Base-by-base conservation (phyloP, 2,888 invertebrate species). In the Tuta absoluta region DNA sequence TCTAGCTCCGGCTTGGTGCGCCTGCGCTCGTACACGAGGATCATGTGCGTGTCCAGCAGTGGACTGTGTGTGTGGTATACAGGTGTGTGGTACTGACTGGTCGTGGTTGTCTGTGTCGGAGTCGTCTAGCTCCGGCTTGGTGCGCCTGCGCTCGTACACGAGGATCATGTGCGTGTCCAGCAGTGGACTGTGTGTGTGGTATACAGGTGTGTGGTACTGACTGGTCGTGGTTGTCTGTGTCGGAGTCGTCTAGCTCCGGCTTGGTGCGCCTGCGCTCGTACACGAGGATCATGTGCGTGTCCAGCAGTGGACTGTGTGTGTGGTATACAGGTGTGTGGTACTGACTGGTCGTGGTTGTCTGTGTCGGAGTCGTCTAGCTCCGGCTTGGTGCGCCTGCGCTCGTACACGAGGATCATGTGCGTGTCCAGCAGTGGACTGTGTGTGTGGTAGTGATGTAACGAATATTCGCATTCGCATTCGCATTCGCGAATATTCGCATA, bases 311-410 rank as follows among this genome's bases (percentile, higher is more conserved):
- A 3, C 2, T 41, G n/a, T 41, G 41, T 41, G 41, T 41, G 41
- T 41, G 8, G 2, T 8, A 7, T 33, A 33, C 33, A n/a, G 33
- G 93, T 66, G 86, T 81, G 33, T 94, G 45, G 48, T 72, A 94
- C 96, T 95, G 93, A 96, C 96, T 96, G 96, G 89, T 97, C 97
- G 80, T 96, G 96, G 90, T 96, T 96, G 91, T 97, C 97, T 76
- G 97, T 96, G 93, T 98, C 98, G 76, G 96, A 97, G 92, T 98
- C 98, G 78, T 98, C 98, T 78, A 97, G 93, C 91, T 98, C 97
- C 77, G 95, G 95, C 93, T 98, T 98, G 93, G 97, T 97, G 86
- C 98, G 96, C 88, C 97, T 96, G 93, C 97, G 98, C 93, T 99
- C 99, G 91, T 98, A 99, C 78, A 98, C 95, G 82, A 98, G 95